These are phyloP conservation scores for Percopsis transmontana DNA, from an alignment of 2,113 vertebrate species.

Conservation along the genomic window DNA sequence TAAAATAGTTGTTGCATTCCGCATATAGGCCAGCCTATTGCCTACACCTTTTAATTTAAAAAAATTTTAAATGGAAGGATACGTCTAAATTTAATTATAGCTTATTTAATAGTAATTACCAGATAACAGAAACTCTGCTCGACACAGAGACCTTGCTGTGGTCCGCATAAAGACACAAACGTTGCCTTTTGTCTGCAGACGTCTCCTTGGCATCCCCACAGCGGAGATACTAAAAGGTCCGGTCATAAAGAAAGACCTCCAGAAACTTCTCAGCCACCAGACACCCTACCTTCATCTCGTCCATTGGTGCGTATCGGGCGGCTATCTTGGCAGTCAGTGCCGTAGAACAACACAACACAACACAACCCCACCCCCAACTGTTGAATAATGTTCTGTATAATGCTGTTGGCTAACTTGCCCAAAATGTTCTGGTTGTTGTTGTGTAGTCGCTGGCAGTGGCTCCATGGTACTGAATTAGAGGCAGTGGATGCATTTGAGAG, in stretches of 20 bases:
- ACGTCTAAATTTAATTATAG: no score
- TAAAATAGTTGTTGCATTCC: no score
- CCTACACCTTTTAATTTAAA: no score
- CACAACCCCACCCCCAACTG: no score
- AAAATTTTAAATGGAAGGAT: no score
- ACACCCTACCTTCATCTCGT: conserved; percentile 88
- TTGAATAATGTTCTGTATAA: no score
- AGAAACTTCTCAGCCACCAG: conserved; percentile 82
- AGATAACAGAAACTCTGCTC: no score
- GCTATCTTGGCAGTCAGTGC: not conserved
- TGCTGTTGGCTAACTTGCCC: not conserved
- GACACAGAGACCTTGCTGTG: no score
- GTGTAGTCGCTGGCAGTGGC: conserved; percentile 88
- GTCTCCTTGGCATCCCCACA: conserved; percentile 85
- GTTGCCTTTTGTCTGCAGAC: conserved; percentile 65
- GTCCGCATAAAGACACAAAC: not conserved
- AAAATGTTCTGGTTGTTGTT: not conserved
- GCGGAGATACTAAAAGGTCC: conserved; percentile 79
- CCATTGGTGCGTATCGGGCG: conserved; percentile 80
- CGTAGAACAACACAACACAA: no score
- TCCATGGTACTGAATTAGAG: conserved; percentile 78
- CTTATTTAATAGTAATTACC: no score
- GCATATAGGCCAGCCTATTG: no score
- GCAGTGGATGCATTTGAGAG: conserved; percentile 90
- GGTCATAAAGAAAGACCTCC: conserved; percentile 79